Evolutionary conservation across 1,140 invertebrate species (phyloP), one percentile per base, ranked within the genome.

Genomic region (Drosophila lini): DNA sequence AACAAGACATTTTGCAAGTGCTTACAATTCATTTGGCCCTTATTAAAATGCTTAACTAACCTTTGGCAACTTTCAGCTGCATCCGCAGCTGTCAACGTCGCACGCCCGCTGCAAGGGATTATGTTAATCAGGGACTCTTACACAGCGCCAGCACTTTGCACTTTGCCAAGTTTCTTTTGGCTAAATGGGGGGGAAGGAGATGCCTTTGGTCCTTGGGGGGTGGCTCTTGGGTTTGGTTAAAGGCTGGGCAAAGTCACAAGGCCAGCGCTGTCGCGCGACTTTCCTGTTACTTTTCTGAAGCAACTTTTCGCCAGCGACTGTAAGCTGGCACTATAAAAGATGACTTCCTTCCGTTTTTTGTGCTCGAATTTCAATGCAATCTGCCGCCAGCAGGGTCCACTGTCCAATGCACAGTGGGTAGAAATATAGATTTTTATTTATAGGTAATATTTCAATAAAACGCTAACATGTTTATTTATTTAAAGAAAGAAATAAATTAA

Each of bases 11-110:
- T 68, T 77, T 76, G 55, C 77, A 89, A 89, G 77, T 84, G 84
- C 84, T 88, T 88, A 89, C 84, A 88, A 88, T 89, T 89, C 84
- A 88, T 88, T 88, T 89, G 83, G 65, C 74, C 67, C 77, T 80
- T 80, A 82, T 90, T 88, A 89, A 88, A 81, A 88, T 78, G 61
- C 77, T 88, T 88, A 88, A 88, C 74, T 89, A 88, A 88, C 84
- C 84, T 84, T 88, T 88, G 74, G 65, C 78, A 81, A 59, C 53
- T 71, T 85, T 71, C 15, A 60, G 76, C 63, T 88, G 76, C 80
- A 88, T 58, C 65, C 69, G 84, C 80, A 78, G 85, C 74, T 77
- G 74, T 88, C 78, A 47, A 63, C 79, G 81, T 88, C 77, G 83
- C 83, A 74, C 63, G 81, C 73, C 74, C 38, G 68, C 77, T 86